These are phyloP conservation scores for Bombylius discolor DNA, from an alignment of 2,888 invertebrate species.

Conservation along the genomic window DNA sequence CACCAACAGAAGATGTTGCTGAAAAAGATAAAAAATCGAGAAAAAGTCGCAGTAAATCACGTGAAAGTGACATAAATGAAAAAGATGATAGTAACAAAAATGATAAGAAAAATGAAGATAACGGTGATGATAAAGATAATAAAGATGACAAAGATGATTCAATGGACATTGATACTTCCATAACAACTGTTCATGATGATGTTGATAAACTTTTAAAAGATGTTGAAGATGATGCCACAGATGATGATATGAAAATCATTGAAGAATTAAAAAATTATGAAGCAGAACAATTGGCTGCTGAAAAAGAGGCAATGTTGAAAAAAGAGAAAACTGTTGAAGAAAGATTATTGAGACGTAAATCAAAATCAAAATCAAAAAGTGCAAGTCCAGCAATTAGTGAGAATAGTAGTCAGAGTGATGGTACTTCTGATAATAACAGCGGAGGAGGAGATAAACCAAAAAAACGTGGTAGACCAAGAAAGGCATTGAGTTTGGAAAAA, in stretches of 20 bases:
- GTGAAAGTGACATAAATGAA: background rate
- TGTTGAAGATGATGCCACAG: conserved; percentile 8
- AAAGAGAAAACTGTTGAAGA: background rate
- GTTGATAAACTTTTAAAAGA: background rate
- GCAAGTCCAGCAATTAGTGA: background rate
- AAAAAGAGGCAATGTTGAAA: background rate
- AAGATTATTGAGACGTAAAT: background rate
- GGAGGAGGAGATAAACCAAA: background rate
- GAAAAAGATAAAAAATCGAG: too few relatives aligned
- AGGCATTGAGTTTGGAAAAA: background rate
- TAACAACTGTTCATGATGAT: conserved; percentile 19
- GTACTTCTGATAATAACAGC: background rate
- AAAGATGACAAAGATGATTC: conserved; percentile 24
- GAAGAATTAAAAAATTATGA: background rate
- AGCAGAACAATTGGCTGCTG: background rate
- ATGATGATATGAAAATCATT: conserved; percentile 8
- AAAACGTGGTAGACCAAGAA: background rate
- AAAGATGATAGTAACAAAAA: conserved; percentile 1
- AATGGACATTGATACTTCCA: background rate
- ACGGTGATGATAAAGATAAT: conserved; percentile 27
- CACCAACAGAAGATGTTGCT: background rate
- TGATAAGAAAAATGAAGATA: background rate
- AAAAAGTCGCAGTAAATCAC: background rate
- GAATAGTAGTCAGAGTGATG: background rate
- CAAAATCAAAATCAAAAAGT: background rate